phyloP scores from a whole-genome alignment of 2,888 invertebrate species.

The Ctena decussata region DNA sequence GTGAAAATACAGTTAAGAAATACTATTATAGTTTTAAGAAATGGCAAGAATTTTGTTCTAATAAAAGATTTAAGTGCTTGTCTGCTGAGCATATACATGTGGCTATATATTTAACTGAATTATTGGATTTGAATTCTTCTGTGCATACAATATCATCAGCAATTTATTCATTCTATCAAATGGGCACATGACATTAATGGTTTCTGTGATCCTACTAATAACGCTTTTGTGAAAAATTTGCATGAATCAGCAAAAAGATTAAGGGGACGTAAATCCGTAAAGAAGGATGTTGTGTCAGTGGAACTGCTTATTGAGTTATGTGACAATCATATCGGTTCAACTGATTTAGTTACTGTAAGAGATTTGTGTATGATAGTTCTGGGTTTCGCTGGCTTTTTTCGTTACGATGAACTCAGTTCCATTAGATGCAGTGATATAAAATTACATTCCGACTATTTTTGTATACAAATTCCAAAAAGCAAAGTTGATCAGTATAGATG shows the following conservation, averaged over 20 bases:
- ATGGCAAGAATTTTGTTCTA: constrained; percentile 37
- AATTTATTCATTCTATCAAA: constrained; percentile 39
- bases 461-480: background rate
- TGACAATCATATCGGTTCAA: background rate
- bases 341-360: constrained; percentile 32
- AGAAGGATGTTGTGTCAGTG: constrained; percentile 21
- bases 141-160: constrained; percentile 37
- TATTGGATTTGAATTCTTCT: constrained; percentile 16
- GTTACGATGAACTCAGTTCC: background rate
- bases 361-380: constrained; percentile 52
- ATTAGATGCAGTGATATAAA: background rate
- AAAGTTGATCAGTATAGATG: background rate
- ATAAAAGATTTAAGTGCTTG: background rate
- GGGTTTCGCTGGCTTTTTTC: constrained; percentile 30
- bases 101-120: constrained; percentile 27
- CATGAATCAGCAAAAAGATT: constrained; percentile 37
- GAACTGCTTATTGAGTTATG: constrained; percentile 39
- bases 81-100: constrained; percentile 39
- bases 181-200: constrained; percentile 42
- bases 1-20: constrained; percentile 42
- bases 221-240: constrained; percentile 46
- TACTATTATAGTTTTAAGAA: constrained; percentile 39
- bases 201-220: constrained; percentile 39
- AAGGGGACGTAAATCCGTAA: constrained; percentile 21
- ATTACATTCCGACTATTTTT: background rate